Conservation (phyloP, 2,888 invertebrate species). For the Rhogogaster chlorosoma region DNA sequence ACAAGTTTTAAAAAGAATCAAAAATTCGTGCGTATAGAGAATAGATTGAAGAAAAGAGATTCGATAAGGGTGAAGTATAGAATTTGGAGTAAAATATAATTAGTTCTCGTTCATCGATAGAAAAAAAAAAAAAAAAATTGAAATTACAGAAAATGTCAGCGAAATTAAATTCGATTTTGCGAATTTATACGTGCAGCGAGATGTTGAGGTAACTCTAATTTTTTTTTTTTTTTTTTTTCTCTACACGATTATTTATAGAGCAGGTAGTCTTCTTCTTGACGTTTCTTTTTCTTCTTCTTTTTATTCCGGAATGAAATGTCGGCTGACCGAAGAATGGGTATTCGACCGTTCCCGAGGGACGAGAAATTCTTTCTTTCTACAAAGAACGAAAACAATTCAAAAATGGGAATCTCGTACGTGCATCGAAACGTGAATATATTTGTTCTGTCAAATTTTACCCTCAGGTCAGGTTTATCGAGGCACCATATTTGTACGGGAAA, state of each 20-base stretch:
- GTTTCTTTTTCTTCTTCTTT: background rate
- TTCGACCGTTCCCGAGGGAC: slow-evolving; percentile 1
- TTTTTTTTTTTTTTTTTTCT: background rate
- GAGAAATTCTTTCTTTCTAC: background rate
- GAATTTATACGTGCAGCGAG: background rate
- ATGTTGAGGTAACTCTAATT: background rate
- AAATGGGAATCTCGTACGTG: background rate
- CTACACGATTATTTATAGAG: background rate
- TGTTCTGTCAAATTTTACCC: background rate
- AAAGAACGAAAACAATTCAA: background rate
- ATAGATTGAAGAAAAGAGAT: too few species aligned
- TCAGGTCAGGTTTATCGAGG: background rate
- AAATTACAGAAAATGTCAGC: background rate
- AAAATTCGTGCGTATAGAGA: too few species aligned
- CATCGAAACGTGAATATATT: slow-evolving; percentile 35
- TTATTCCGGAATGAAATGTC: background rate
- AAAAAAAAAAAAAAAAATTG: background rate
- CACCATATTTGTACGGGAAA: background rate
- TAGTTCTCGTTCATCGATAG: too few species aligned
- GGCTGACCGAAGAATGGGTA: background rate
- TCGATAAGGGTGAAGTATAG: too few species aligned
- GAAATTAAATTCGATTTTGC: background rate
- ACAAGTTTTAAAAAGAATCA: too few species aligned
- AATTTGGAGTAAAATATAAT: too few species aligned
- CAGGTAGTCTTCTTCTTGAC: background rate